These are phyloP conservation scores for Cossypha polioptera DNA, from an alignment of 2,797 vertebrate species.

Conservation along the genomic window DNA sequence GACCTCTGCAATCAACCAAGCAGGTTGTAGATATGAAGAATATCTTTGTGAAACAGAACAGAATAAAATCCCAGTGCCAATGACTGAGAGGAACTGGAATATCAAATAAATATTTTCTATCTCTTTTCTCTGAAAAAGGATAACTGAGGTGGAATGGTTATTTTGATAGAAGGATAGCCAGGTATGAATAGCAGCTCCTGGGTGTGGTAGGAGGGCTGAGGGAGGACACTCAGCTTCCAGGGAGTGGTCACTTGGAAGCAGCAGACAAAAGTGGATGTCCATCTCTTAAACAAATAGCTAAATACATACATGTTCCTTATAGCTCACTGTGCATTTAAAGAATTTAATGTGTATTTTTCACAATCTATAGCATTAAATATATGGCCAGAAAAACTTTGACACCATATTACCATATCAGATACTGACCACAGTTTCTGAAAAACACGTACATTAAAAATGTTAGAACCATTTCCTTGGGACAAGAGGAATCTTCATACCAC, in stretches of 20 bases:
- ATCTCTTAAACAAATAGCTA: background rate
- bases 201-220: background rate
- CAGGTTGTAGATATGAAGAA: background rate
- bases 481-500: background rate
- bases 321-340: background rate
- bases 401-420: background rate
- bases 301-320: background rate
- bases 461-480: background rate
- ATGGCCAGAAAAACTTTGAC: background rate
- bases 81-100: background rate
- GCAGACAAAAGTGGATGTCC: background rate
- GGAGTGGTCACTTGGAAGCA: background rate
- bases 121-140: background rate
- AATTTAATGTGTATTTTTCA: background rate
- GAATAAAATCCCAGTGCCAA: background rate
- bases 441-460: fast-evolving
- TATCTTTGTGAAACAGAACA: background rate
- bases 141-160: background rate
- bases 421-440: background rate
- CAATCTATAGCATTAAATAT: background rate
- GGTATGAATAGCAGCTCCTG: background rate
- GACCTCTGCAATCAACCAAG: background rate
- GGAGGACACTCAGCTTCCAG: background rate
- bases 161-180: background rate
- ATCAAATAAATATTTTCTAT: background rate